Conservation (phyloP, 1,140 invertebrate genomes). For the Platorchestia sp. region DNA sequence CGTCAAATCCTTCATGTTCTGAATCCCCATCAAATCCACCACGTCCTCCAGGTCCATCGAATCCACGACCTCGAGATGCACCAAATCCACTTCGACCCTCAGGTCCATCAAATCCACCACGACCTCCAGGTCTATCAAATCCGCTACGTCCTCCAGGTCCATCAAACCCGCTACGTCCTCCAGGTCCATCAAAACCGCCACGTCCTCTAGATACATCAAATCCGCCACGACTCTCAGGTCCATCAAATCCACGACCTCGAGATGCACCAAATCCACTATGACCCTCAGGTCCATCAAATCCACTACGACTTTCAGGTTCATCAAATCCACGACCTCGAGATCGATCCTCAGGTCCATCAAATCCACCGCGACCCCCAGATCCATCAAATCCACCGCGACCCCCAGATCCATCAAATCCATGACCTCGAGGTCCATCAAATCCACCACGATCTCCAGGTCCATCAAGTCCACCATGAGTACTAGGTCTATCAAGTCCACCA, state of each 20-base stretch:
- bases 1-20: background rate
- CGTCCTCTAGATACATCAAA: background rate
- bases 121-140: background rate
- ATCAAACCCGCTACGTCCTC: background rate
- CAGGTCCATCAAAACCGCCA: background rate
- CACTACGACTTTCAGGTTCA: background rate
- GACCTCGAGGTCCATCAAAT: background rate
- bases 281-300: background rate
- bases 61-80: background rate
- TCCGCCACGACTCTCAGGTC: background rate
- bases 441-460: background rate
- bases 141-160: background rate
- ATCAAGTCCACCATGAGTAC: background rate
- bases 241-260: background rate
- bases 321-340: background rate
- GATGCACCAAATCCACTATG: background rate
- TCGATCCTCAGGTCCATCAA: background rate
- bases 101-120: background rate
- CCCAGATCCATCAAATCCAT: background rate
- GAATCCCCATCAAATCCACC: background rate
- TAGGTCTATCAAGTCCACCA: background rate
- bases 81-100: background rate
- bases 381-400: background rate
- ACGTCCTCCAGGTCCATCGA: background rate
- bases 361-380: background rate